A percentile compares a stretch with the other conserved stretches of the same genome.
phyloP scores from a whole-genome alignment of 2,888 invertebrate species.

The Tipula confusa region DNA sequence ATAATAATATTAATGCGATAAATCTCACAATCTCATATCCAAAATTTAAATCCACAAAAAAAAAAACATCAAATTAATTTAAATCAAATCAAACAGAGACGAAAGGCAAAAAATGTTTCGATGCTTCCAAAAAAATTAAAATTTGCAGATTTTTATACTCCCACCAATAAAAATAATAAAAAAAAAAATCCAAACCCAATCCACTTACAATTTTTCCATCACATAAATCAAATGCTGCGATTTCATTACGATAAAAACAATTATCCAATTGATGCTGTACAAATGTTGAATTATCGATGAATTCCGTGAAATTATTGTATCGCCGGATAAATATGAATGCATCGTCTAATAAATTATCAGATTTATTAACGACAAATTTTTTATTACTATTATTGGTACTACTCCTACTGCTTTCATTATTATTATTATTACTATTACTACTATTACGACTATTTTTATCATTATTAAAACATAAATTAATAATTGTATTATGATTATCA shows the following conservation, averaged over 20 bases:
- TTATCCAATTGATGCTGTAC: slow-evolving; percentile 45
- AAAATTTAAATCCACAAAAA: too few relatives aligned
- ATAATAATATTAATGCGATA: too few relatives aligned
- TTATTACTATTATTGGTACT: background rate
- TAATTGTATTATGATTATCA: background rate
- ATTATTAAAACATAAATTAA: background rate
- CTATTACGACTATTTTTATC: background rate
- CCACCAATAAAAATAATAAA: too few relatives aligned
- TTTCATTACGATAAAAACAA: slow-evolving; percentile 49
- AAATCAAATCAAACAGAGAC: background rate
- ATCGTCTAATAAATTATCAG: slow-evolving; percentile 49
- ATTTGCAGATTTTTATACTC: too few relatives aligned
- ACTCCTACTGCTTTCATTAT: background rate
- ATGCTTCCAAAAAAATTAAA: background rate
- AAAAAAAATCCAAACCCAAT: background rate
- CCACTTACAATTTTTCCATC: slow-evolving; percentile 47
- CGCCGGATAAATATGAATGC: slow-evolving; percentile 49
- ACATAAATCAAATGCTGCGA: slow-evolving; percentile 49
- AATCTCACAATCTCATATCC: too few relatives aligned
- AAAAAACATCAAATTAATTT: background rate
- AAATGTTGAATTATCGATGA: slow-evolving; percentile 47
- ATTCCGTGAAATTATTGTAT: slow-evolving; percentile 47
- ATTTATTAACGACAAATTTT: background rate
- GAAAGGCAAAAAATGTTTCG: background rate
- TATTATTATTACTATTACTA: background rate